Evolutionary conservation across 1,140 invertebrate species (phyloP), one percentile per base, ranked within the genome.

Genomic region (Microplitis mediator): DNA sequence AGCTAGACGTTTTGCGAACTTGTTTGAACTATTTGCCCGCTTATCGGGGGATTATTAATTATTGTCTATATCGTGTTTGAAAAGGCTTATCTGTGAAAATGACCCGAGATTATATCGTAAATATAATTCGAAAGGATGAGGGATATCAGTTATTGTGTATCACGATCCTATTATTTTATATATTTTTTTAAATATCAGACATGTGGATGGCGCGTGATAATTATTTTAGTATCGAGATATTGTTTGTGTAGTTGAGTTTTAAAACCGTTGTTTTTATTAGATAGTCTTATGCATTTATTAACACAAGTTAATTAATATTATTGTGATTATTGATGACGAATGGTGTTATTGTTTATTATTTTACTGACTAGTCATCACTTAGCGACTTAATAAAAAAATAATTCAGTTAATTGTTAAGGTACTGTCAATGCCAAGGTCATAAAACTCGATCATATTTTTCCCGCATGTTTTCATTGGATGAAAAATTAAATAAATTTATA

Each of bases 401-500:
- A 45, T 45, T 45, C 4, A 4, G 39, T n/a, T 54, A n/a, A 54
- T 54, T 14, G 13, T 54, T 4, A 54, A 54, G 16, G 16, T 54
- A 16, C 16, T 14, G 13, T 3, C 52, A 54, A n/a, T 52, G 39
- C n/a, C 4, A n/a, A 54, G 45, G 52, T n/a, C 52, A 54, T 54
- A 6, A n/a, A 54, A 54, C 6, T 13, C 4, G 61, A 74, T 62
- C 66, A 74, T 72, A 60, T 54, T 52, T 74, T 45, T 54, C 1
- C 11, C 6, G 11, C 39, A 9, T 4, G 4, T n/a, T 62, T 16
- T 54, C n/a, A 54, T 3, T 54, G 5, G 0, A 54, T 54, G 4
- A n/a, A 54, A 54, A 39, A 39, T 39, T 9, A 39, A 39, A 39
- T 39, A 39, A 39, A 23, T 23, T 23, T 23, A 23, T 23, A 23